Conservation (phyloP, 2,888 invertebrate genomes). For the Prenolepis imparis region DNA sequence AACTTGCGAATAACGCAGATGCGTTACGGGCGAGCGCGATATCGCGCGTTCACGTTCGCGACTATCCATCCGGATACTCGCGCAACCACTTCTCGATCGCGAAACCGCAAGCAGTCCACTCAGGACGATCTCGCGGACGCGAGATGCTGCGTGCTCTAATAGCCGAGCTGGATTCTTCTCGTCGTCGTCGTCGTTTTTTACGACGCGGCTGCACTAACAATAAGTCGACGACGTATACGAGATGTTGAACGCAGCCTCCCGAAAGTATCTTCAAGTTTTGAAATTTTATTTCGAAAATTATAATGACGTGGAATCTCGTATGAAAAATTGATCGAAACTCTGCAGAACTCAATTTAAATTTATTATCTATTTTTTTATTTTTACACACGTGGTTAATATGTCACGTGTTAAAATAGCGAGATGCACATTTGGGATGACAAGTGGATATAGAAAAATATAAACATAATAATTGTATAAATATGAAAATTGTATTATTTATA, state of each 20-base stretch:
- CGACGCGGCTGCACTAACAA: neutral
- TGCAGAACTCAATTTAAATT: neutral
- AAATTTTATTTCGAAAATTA: neutral
- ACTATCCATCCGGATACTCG: slow-evolving; percentile 52
- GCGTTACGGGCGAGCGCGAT: slow-evolving; percentile 65
- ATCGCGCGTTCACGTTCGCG: slow-evolving; percentile 64
- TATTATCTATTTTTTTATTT: neutral
- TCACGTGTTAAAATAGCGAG: neutral
- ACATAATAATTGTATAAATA: neutral
- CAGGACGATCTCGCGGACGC: slow-evolving; percentile 33
- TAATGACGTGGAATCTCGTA: neutral
- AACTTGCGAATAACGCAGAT: slow-evolving; percentile 58
- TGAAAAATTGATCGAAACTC: neutral
- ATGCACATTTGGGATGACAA: neutral
- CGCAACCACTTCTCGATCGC: slow-evolving; percentile 63
- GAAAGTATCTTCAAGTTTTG: neutral
- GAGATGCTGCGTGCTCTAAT: slow-evolving; percentile 69
- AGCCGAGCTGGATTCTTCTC: slow-evolving; percentile 61
- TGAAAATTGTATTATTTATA: neutral
- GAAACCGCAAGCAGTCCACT: slow-evolving; percentile 72
- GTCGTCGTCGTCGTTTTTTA: slow-evolving; percentile 5
- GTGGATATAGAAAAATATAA: neutral
- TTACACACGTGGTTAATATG: neutral
- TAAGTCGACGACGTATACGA: neutral
- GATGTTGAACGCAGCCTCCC: neutral